A percentile compares a stretch with the other conserved stretches of the same genome.
phyloP scores from a whole-genome alignment of 2,113 vertebrate species.

The Mixornis gularis region DNA sequence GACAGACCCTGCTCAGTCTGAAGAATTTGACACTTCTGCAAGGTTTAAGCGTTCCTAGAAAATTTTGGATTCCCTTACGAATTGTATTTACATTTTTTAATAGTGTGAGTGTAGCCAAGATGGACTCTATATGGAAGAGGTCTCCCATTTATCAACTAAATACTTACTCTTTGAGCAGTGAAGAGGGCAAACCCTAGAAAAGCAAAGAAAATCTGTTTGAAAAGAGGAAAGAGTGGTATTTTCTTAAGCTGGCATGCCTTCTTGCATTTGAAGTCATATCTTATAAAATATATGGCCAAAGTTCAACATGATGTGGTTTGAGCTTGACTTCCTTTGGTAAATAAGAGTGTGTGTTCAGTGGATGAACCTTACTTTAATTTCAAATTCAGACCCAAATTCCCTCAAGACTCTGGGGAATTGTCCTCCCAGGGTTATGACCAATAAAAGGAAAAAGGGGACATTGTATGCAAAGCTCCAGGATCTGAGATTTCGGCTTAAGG shows the following conservation, averaged over 20 bases:
- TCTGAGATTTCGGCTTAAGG: background rate
- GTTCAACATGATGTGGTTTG: background rate
- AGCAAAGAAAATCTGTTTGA: background rate
- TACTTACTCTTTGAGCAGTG: background rate
- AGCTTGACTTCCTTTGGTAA: background rate
- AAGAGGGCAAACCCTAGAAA: background rate
- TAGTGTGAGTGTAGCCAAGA: background rate
- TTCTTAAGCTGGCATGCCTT: background rate
- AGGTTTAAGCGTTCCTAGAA: slow-evolving; percentile 17
- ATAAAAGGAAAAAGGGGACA: background rate
- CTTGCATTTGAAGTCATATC: background rate
- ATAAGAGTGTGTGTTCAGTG: background rate
- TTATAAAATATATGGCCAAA: background rate
- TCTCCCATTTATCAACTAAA: background rate
- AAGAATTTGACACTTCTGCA: background rate
- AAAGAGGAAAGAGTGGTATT: background rate
- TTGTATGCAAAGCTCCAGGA: background rate
- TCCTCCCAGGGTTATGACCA: background rate
- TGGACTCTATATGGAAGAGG: background rate
- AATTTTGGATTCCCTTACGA: background rate
- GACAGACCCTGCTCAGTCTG: background rate
- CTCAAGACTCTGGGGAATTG: background rate
- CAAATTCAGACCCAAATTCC: background rate
- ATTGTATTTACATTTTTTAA: slow-evolving; percentile 6
- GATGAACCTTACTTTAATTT: background rate